Percentiles rank a stretch among this genome's conserved stretches.
Conservation (phyloP, 2,113 vertebrate species). For the Silurus meridionalis region DNA sequence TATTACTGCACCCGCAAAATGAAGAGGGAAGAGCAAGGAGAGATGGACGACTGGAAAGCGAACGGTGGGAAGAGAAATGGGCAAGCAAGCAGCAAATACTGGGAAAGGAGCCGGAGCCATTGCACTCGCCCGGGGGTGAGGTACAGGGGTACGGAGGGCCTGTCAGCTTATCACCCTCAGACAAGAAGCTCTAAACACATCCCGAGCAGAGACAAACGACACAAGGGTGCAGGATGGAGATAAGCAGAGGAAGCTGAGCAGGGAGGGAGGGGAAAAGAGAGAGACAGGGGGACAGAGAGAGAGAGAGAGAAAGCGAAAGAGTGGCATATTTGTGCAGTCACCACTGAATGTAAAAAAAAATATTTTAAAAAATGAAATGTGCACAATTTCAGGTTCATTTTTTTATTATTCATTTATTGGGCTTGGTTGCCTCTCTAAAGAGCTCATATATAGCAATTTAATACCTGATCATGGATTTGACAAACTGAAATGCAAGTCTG, state of each 20-base stretch:
- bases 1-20: slow-evolving; percentile 49
- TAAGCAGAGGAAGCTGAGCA: slow-evolving; percentile 70
- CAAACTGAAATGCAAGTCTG: background rate
- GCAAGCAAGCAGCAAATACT: slow-evolving; percentile 18
- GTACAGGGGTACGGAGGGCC: slow-evolving; percentile 52
- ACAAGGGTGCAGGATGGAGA: slow-evolving; percentile 73
- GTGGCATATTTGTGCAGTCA: slow-evolving; percentile 61
- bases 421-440: background rate
- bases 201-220: slow-evolving; percentile 69
- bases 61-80: slow-evolving; percentile 14
- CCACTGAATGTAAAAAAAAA: background rate
- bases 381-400: background rate
- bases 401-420: background rate
- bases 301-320: slow-evolving; percentile 60
- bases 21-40: slow-evolving; percentile 2
- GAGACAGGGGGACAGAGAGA: slow-evolving; percentile 60
- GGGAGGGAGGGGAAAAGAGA: slow-evolving; percentile 58
- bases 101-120: slow-evolving; percentile 35
- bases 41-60: slow-evolving; percentile 1
- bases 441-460: background rate
- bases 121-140: slow-evolving; percentile 34
- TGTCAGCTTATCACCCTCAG: slow-evolving; percentile 77
- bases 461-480: background rate
- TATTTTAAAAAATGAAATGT: background rate
- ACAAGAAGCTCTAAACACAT: slow-evolving; percentile 74